Base-by-base conservation (phyloP, 2,888 invertebrate genomes). In the Allacma fusca region DNA sequence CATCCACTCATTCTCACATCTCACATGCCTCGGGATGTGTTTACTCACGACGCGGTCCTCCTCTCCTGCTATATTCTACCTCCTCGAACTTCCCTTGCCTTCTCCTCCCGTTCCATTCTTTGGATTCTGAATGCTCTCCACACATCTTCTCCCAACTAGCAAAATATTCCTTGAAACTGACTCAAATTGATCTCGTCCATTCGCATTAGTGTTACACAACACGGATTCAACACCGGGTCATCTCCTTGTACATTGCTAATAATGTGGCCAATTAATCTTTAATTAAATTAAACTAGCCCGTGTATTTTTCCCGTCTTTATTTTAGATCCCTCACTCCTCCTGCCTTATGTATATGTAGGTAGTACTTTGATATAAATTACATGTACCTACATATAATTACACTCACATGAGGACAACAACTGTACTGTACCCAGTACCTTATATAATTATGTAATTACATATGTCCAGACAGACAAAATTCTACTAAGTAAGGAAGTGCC, bases 181-280 rank as follows among this genome's bases (percentile, higher is more conserved):
- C 34, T 34, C 9, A 34, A 34, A 34, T 34, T 62, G 21, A 62
- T 62, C 21, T 62, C 62, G 62, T 62, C 62, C 62, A 62, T 62
- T 62, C 62, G 62, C 26, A 62, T 62, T 62, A 62, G 62, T 62
- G 62, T 62, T 62, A 62, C 12, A 23, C 12, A 23, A 62, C 62
- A 62, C 24, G 26, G 62, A 62, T 62, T 62, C 62, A 62, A 62
- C 62, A 62, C 24, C 62, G 24, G 62, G 26, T 62, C 62, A 62
- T 62, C 62, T 62, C 23, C 62, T 9, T 12, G 23, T 62, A 23
- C 24, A 26, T 24, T 23, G 24, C 62, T 62, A 62, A 62, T 62
- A 62, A 62, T 62, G 62, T 62, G 62, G 26, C 26, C 62, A n/a
- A 62, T 62, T 62, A 62, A 62, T 62, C 62, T 62, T 62, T 62